Conservation (phyloP, 1,140 invertebrate species). For the Alviniconcha marisindica region DNA sequence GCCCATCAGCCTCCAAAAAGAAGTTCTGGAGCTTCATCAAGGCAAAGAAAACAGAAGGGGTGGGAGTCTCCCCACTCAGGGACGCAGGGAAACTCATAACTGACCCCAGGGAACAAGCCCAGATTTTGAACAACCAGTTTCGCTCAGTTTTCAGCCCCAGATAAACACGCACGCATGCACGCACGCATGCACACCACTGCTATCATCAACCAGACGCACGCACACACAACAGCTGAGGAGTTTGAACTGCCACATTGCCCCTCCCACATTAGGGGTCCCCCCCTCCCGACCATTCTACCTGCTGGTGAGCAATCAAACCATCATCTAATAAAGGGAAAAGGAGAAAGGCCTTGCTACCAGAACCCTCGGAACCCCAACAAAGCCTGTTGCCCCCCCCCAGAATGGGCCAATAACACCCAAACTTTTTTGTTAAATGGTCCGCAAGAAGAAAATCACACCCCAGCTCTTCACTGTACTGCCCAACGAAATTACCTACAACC, state of each 20-base stretch:
- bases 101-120: too few relatives aligned
- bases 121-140: neutral
- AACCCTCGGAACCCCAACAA: slow-evolving; percentile 41
- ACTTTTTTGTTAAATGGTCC: slow-evolving; percentile 26
- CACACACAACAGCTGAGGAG: neutral
- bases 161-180: too few relatives aligned
- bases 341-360: slow-evolving; percentile 26
- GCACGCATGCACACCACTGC: too few relatives aligned
- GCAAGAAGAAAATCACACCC: slow-evolving; percentile 24
- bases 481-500: slow-evolving; percentile 34
- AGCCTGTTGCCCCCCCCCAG: slow-evolving; percentile 33
- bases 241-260: neutral
- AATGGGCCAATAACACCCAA: slow-evolving; percentile 35
- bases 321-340: slow-evolving; percentile 22
- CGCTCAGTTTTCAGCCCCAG: slow-evolving; percentile 4
- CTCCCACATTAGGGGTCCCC: too few relatives aligned
- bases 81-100: too few relatives aligned
- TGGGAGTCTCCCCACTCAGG: too few relatives aligned
- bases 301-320: neutral
- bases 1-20: too few relatives aligned
- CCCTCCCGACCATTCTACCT: neutral
- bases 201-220: too few relatives aligned
- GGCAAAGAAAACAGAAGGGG: too few relatives aligned
- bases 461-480: slow-evolving; percentile 41
- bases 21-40: too few relatives aligned